phyloP scores from a whole-genome alignment of 2,113 vertebrate genomes.

The Thryonomys swinderianus region DNA sequence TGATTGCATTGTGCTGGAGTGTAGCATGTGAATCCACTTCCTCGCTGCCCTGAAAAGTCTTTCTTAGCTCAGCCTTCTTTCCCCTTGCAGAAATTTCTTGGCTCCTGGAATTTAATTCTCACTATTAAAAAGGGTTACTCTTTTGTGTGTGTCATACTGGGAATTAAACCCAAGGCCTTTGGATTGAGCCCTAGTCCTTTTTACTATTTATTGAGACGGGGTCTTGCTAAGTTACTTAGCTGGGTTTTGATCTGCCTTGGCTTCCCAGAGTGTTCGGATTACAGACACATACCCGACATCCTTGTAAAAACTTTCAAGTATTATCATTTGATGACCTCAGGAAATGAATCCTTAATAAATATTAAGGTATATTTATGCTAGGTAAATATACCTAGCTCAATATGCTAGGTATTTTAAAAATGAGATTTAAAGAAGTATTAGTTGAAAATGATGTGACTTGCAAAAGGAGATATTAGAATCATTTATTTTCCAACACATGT shows the following conservation, averaged over 20 bases:
- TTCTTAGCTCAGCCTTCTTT: neutral
- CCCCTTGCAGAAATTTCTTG: neutral
- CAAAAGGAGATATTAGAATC: neutral
- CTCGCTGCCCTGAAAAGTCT: neutral
- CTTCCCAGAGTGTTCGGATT: neutral
- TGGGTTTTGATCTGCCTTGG: neutral
- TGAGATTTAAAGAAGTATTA: too few relatives aligned
- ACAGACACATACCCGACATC: too few relatives aligned
- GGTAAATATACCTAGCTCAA: too few relatives aligned
- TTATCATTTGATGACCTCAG: too few relatives aligned
- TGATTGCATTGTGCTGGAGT: neutral
- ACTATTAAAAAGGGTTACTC: neutral
- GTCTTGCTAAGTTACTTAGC: neutral
- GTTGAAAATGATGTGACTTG: conserved; percentile 18
- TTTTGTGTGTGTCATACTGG: neutral
- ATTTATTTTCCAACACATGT: neutral
- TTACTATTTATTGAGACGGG: neutral
- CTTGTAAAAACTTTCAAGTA: too few relatives aligned
- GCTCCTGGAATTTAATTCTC: neutral
- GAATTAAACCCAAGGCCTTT: neutral
- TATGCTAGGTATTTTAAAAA: too few relatives aligned
- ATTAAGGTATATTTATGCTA: too few relatives aligned
- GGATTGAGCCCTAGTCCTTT: neutral
- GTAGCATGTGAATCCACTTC: neutral
- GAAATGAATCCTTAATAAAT: too few relatives aligned